Evolutionary conservation across 2,888 invertebrate genomes (phyloP), one percentile per base, ranked within the genome.

Genomic region (Rhodophaea formosa): DNA sequence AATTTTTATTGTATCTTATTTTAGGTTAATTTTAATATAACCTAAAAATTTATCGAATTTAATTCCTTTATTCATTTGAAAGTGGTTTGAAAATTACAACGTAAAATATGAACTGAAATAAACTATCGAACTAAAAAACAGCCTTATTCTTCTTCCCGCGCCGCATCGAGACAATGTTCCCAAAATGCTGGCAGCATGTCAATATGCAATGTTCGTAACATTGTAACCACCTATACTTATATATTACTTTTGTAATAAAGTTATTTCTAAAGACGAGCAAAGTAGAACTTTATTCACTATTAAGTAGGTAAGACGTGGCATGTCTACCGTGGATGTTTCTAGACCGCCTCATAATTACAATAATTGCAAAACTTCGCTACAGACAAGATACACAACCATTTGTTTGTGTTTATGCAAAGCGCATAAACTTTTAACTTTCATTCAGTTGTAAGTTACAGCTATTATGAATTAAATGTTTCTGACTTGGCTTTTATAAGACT

Each of bases 281-380:
- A 39, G 12, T 39, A 32, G 2, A 46, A 23, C 23, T 23, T 12
- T 23, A n/a, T 23, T 23, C 7, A 46, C 82, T 77, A 85, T 86
- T 87, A 88, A 89, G 82, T 86, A 84, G 85, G 77, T 88, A 89
- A 87, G 89, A 90, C 87, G 83, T 86, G 76, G 73, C 70, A 67
- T 71, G 77, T 77, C 77, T 80, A 73, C 80, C 67, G 76, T 78
- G 77, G 79, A 81, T 81, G 84, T 78, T 80, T 78, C 81, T 82
- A 80, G 77, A 82, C 84, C 81, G 77, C 72, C 77, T 82, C 83
- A 78, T 88, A 87, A 88, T 88, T 86, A 86, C 81, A 84, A 85
- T 89, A 88, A 89, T 88, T 88, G 84, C 87, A 75, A 86, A 90
- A 91, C 78, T 89, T 82, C 80, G 79, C 80, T 79, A 77, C 77